phyloP scores from a whole-genome alignment of 2,797 vertebrate genomes.

The Microctenopoma lineatum region DNA sequence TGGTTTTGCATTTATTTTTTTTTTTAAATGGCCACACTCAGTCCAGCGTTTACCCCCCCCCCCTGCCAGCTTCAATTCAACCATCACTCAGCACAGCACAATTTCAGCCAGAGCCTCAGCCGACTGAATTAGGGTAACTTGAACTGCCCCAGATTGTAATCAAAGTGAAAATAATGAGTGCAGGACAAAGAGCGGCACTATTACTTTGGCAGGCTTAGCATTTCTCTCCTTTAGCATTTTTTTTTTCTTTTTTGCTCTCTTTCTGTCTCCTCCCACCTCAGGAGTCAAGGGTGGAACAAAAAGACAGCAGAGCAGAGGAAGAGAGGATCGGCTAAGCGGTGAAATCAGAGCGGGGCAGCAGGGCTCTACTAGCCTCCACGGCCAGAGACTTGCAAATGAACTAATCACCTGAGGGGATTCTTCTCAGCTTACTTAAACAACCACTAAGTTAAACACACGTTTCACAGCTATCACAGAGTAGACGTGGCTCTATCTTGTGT shows the following conservation, averaged over 20 bases:
- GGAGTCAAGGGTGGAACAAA: constrained; percentile 56
- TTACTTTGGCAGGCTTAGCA: constrained; percentile 75
- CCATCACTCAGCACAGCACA: constrained; percentile 84
- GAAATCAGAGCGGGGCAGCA: constrained; percentile 40
- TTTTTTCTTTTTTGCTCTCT: constrained; percentile 14
- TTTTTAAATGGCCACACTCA: constrained; percentile 23
- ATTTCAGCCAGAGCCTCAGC: constrained; percentile 79
- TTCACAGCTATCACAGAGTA: constrained; percentile 50
- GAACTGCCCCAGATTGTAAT: constrained; percentile 83
- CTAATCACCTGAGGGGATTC: constrained; percentile 83
- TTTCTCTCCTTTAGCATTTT: constrained; percentile 56
- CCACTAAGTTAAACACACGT: constrained; percentile 78
- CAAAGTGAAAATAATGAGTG: constrained; percentile 83
- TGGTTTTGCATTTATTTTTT: constrained; percentile 46
- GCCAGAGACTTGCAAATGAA: constrained; percentile 76
- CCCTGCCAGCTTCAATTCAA: constrained; percentile 75
- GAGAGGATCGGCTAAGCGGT: constrained; percentile 28
- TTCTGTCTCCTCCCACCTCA: constrained; percentile 34
- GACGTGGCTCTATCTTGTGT: constrained; percentile 24
- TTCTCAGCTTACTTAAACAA: constrained; percentile 83
- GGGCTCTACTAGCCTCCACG: constrained; percentile 44
- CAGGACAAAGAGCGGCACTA: constrained; percentile 74
- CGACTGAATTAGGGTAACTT: constrained; percentile 78
- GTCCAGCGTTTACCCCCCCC: constrained; percentile 36
- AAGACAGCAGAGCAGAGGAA: constrained; percentile 55